Evolutionary conservation across 2,113 vertebrate genomes (phyloP), one percentile per base, ranked within the genome.

Genomic region (Alectura lathami): DNA sequence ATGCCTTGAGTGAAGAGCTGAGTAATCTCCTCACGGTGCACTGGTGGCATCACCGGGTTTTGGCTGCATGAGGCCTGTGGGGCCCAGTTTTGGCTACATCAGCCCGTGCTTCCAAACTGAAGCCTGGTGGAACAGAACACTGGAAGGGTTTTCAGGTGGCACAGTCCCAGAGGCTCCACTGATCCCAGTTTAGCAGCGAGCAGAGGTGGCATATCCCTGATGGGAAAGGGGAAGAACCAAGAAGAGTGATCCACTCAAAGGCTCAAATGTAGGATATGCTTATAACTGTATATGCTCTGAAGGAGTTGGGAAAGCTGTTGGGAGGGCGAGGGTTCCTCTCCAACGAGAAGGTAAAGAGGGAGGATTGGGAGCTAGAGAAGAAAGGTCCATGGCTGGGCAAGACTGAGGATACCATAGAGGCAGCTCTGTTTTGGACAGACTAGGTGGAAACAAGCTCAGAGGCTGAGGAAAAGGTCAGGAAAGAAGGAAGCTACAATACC

Each of bases 21-120:
- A 36, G 4, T 11, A 22, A 43, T 40, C 5, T 30, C 48, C 10
- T 5, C 0, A 1, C 4, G 7, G 13, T 53, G 30, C 15, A 48
- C 40, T 69, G 84, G 38, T 63, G 60, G 11, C 26, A 40, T 8
- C 11, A 13, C 24, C 50, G 32, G 7, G 16, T 17, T 82, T 81
- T 10, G 20, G 20, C n/a, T 50, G 23, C 34, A 15, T 8, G 67
- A 56, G 4, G 7, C 53, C 16, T 0, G 0, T 50, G 21, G 63
- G 7, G 16, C 22, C 45, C 24, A 7, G 16, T 14, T 82, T 81
- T 10, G 20, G 21, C n/a, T 50, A 20, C 34, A 17, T 8, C 72
- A 56, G 4, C 7, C 53, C 0, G n/a, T 59, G 4, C 11, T 32
- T 68, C 67, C 68, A 83, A 63, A 79, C 16, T 17, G 12, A 13